These are phyloP conservation scores for Callaeas wilsoni DNA, from an alignment of 2,113 vertebrate genomes.

Conservation along the genomic window DNA sequence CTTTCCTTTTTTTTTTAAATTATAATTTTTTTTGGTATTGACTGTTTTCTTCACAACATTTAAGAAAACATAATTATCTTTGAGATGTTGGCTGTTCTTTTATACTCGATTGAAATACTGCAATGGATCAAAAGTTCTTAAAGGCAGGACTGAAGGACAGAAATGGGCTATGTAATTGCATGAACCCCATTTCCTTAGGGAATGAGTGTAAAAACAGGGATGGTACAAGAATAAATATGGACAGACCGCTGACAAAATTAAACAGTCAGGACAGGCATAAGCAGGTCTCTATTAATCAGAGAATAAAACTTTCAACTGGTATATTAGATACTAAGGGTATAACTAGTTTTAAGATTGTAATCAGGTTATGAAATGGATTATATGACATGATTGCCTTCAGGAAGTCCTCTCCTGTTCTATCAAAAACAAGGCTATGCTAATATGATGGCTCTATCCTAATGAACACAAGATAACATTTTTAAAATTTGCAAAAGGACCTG, in stretches of 20 bases:
- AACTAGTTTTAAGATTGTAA: constrained; percentile 29
- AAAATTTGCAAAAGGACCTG: not conserved
- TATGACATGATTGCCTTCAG: not conserved
- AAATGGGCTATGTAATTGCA: not conserved
- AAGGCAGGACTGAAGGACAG: not conserved
- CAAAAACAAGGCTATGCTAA: not conserved
- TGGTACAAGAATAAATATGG: not conserved
- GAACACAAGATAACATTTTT: not conserved
- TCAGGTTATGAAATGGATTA: not conserved
- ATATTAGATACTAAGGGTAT: not conserved
- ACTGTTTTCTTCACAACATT: not conserved
- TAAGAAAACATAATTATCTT: not conserved
- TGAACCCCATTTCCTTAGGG: not conserved
- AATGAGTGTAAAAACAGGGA: not conserved
- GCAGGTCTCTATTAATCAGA: constrained; percentile 1
- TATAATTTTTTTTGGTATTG: not conserved
- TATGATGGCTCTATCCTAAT: not conserved
- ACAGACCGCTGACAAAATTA: constrained; percentile 1
- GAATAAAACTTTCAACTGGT: not conserved
- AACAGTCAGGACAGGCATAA: not conserved
- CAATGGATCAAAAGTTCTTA: not conserved
- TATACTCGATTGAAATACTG: not conserved
- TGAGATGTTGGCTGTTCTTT: not conserved
- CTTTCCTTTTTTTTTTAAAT: not conserved
- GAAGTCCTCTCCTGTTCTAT: not conserved